phyloP scores from a whole-genome alignment of 2,113 vertebrate species.

The Dipodomys merriami region DNA sequence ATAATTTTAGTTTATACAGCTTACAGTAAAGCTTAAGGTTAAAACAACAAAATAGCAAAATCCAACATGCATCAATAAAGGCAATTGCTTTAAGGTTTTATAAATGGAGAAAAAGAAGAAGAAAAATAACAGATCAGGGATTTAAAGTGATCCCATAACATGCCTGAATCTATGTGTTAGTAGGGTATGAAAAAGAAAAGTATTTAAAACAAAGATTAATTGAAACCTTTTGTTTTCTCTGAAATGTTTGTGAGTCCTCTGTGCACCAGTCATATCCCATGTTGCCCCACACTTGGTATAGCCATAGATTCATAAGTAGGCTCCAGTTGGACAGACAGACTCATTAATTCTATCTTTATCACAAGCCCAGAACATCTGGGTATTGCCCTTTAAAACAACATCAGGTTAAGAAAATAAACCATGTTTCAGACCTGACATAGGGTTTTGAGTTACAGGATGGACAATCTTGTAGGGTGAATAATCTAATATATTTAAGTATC shows the following conservation, averaged over 20 bases:
- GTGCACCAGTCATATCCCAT: neutral
- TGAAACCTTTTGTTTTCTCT: slow-evolving; percentile 43
- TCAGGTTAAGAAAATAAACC: slow-evolving; percentile 77
- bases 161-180: slow-evolving; percentile 31
- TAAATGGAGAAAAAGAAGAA: slow-evolving; percentile 30
- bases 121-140: slow-evolving; percentile 33
- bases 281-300: neutral
- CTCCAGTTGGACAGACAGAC: slow-evolving; percentile 51
- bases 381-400: slow-evolving; percentile 76
- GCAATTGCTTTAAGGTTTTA: slow-evolving; percentile 68
- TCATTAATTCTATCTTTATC: slow-evolving; percentile 73
- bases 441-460: slow-evolving; percentile 70
- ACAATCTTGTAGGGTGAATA: slow-evolving; percentile 48
- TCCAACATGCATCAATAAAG: slow-evolving; percentile 36
- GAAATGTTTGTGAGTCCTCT: slow-evolving; percentile 29
- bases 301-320: slow-evolving; percentile 18
- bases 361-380: slow-evolving; percentile 69
- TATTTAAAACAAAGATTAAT: slow-evolving; percentile 53
- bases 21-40: slow-evolving; percentile 77
- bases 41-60: slow-evolving; percentile 73
- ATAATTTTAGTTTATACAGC: slow-evolving; percentile 66
- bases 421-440: slow-evolving; percentile 70
- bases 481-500: slow-evolving; percentile 39
- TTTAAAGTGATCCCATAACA: slow-evolving; percentile 55
- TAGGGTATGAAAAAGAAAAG: slow-evolving; percentile 37